Conservation (phyloP, 1,140 invertebrate genomes). For the Ostrea edulis region DNA sequence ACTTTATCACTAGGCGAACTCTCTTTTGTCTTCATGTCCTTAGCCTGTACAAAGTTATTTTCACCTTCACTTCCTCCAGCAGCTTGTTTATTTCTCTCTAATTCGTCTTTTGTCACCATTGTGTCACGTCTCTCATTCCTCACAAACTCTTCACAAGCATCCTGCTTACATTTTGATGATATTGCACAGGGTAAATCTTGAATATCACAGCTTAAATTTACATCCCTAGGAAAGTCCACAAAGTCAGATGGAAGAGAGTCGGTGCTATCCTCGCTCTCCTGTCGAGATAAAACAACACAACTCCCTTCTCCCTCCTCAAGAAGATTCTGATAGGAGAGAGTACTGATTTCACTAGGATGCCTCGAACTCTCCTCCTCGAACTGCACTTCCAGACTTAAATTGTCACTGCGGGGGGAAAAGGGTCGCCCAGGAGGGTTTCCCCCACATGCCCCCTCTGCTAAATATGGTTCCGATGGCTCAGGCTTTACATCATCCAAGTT, state of each 20-base stretch:
- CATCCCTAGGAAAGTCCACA: slow-evolving; percentile 64
- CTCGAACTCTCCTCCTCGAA: slow-evolving; percentile 75
- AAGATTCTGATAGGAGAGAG: slow-evolving; percentile 76
- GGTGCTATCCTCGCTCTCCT: slow-evolving; percentile 74
- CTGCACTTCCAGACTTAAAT: slow-evolving; percentile 76
- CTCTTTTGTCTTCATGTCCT: slow-evolving; percentile 48
- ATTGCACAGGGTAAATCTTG: slow-evolving; percentile 60
- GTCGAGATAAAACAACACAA: slow-evolving; percentile 65
- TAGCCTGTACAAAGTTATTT: slow-evolving; percentile 39
- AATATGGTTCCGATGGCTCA: slow-evolving; percentile 52
- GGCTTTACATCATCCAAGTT: slow-evolving; percentile 20
- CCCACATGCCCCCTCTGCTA: slow-evolving; percentile 64
- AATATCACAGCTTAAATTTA: slow-evolving; percentile 62
- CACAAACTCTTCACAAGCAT: slow-evolving; percentile 48
- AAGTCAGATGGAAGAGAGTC: slow-evolving; percentile 72
- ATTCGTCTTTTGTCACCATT: slow-evolving; percentile 42
- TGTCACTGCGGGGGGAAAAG: slow-evolving; percentile 62
- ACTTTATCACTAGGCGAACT: background rate
- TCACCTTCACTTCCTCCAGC: slow-evolving; percentile 40
- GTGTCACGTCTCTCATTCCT: slow-evolving; percentile 7
- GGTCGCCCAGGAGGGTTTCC: slow-evolving; percentile 56
- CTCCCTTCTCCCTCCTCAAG: slow-evolving; percentile 71
- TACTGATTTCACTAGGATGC: slow-evolving; percentile 77
- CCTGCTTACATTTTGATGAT: slow-evolving; percentile 63
- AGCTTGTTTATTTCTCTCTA: slow-evolving; percentile 49